Percentiles rank a stretch among this genome's conserved stretches.
Evolutionary conservation across 2,113 vertebrate genomes (phyloP).

Genomic region (Bothrops jararaca): DNA sequence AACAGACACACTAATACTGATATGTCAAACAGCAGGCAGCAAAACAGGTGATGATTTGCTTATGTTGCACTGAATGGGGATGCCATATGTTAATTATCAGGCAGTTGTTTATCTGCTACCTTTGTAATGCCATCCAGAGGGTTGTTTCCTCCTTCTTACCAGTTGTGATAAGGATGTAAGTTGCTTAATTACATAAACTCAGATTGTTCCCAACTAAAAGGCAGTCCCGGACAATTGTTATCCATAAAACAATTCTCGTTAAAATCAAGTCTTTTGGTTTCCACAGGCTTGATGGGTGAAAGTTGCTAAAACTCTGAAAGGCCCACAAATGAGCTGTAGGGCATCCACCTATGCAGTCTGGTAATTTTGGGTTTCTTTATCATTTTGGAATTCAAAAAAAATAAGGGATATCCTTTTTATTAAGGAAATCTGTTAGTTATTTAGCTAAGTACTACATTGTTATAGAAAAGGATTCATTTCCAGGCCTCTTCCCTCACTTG

Average conservation of each 20-base stretch:
- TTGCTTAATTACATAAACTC: background rate
- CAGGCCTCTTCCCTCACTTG: background rate
- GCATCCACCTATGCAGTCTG: background rate
- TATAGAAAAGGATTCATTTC: background rate
- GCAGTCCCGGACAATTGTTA: background rate
- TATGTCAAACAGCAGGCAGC: background rate
- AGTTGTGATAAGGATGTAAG: background rate
- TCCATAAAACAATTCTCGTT: background rate
- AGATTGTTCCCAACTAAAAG: background rate
- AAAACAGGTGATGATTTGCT: background rate
- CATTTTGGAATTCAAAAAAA: background rate
- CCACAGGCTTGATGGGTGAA: background rate
- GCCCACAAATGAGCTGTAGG: background rate
- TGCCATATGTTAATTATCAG: background rate
- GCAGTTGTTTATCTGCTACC: background rate
- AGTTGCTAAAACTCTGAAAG: background rate
- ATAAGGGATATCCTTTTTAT: background rate
- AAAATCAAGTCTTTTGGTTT: background rate
- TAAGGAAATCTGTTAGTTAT: background rate
- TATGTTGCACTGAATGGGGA: background rate
- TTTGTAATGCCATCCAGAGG: background rate
- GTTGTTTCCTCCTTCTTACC: accelerated
- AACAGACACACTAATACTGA: background rate
- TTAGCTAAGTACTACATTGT: background rate
- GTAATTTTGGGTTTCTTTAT: background rate